Evolutionary conservation across 2,888 invertebrate genomes (phyloP), one percentile per base, ranked within the genome.

Genomic region (Acutogordius australiensis): DNA sequence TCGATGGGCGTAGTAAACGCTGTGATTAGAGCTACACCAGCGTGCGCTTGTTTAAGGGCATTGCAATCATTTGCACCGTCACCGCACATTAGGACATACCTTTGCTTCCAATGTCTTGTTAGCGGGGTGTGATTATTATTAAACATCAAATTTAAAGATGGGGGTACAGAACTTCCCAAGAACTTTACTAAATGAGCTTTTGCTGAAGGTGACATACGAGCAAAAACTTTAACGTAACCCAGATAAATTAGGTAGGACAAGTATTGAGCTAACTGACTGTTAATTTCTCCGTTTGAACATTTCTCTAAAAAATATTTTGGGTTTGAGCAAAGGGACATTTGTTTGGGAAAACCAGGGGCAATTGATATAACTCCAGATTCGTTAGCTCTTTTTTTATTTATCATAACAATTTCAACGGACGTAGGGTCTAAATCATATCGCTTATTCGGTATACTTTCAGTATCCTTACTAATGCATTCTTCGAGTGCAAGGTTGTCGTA

Each of bases 191-290:
- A 65, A 61, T 69, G 68, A 45, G 68, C 68, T 64, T 73, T 73
- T 64, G 72, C 72, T 61, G 73, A 72, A 21, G 73, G 73, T 45
- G 67, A 66, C 77, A 85, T 84, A 21, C 85, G 76, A 0, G 84
- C 84, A 72, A 82, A 85, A 62, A 85, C 78, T 62, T 80, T 80
- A 1, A 26, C 51, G 4, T 23, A 23, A 51, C 23, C 37, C 8
- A 8, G 18, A 37, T 18, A 13, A 18, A 37, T 37, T 13, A 37
- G 37, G 18, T 8, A 8, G 8, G 8, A 13, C 18, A 37, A 37
- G 37, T 8, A 8, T 37, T 8, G 18, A 18, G 8, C 18, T 13
- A 37, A 18, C 8, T 37, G 8, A 37, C 18, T 37, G 18, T 8
- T 8, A 18, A 37, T 37, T n/a, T n/a, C n/a, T n/a, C n/a, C n/a